Evolutionary conservation across 2,888 invertebrate species (phyloP), one percentile per base, ranked within the genome.

Genomic region (Drosophila kanekoi): DNA sequence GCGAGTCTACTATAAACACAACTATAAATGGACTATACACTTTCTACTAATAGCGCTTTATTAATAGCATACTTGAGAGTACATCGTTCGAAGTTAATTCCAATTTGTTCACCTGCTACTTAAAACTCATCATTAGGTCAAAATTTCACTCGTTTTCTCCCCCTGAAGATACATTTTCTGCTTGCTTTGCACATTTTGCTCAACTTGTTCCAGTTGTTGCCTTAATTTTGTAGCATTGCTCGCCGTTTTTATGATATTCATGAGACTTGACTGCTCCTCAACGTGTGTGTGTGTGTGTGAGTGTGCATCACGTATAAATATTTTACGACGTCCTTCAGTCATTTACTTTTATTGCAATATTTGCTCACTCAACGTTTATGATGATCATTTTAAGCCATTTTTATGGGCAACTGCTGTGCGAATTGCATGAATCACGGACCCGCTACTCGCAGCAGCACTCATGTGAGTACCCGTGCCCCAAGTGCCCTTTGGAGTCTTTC

Each of bases 341-440:
- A 90, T 91, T 90, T 90, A 91, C 89, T 92, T 92, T 92, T 91
- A 92, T 92, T 91, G 91, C 91, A 91, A 90, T 90, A 91, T 92
- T 91, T 91, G 92, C 92, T 90, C 91, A 91, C 91, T 92, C 92
- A 91, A 90, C 90, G 89, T 91, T 92, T 92, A 92, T 91, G 91
- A 91, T 92, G 91, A 92, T 92, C 91, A 91, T 91, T 92, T 92
- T 90, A 91, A 91, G 92, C 90, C 90, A 90, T 90, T 91, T 92
- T 92, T 91, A 92, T 92, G 91, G 81, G 77, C 85, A 84, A 72
- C 77, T 81, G 80, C 61, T 77, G 77, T 61, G 77, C 73, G 76
- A 73, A 89, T 87, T 89, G 90, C 88, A 90, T 90, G 91, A 91
- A 90, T 90, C 90, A 89, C 83, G 62, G 82, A 70, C 72, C 56